Conservation (phyloP, 2,888 invertebrate genomes). For the Parnassius apollo region DNA sequence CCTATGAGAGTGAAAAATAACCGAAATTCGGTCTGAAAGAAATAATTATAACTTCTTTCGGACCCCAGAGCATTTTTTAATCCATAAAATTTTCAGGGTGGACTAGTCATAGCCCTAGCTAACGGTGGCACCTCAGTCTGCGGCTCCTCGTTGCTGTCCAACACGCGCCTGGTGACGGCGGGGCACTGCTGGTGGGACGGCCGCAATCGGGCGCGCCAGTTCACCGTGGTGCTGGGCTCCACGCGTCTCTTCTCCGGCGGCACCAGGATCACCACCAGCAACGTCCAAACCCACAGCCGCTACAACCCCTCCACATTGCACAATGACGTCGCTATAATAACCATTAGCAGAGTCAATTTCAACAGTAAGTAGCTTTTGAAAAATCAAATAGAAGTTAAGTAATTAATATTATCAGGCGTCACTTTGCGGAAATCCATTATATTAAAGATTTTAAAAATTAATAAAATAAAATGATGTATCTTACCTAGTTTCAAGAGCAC, state of each 20-base stretch:
- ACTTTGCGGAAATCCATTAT: too few species aligned
- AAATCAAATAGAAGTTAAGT: too few species aligned
- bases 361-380: conserved; percentile 5
- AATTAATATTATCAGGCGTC: too few species aligned
- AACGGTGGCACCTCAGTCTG: conserved; percentile 43
- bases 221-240: conserved; percentile 50
- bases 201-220: conserved; percentile 43
- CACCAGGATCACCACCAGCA: conserved; percentile 36
- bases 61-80: too few species aligned
- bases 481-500: too few species aligned
- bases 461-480: too few species aligned
- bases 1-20: background rate
- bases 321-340: conserved; percentile 32
- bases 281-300: conserved; percentile 38
- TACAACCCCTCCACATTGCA: conserved; percentile 36
- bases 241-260: conserved; percentile 42
- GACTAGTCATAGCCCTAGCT: conserved; percentile 43
- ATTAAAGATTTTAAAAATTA: too few species aligned
- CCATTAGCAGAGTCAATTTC: conserved; percentile 4
- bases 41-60: background rate
- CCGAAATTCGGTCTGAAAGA: too few species aligned
- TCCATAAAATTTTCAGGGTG: conserved; percentile 37
- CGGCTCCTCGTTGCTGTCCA: conserved; percentile 50
- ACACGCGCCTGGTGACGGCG: conserved; percentile 43
- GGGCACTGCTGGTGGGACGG: conserved; percentile 43